Conservation (phyloP, 2,797 vertebrate genomes). For the Semaprochilodus insignis region DNA sequence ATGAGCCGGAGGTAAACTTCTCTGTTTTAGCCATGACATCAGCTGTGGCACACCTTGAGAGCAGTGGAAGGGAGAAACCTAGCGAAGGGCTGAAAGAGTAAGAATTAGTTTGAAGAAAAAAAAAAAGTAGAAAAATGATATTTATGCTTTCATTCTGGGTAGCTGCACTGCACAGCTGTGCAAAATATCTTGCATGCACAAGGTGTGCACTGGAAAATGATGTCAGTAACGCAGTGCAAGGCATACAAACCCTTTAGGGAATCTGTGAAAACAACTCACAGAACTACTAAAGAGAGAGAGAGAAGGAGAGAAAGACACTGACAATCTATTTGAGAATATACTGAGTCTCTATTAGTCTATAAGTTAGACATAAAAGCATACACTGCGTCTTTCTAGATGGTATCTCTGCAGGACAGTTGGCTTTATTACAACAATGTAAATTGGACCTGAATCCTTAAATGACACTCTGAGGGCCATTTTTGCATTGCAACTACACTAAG, state of each 20-base stretch:
- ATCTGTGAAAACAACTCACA: slow-evolving; percentile 30
- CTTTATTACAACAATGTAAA: slow-evolving; percentile 44
- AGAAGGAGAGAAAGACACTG: not conserved
- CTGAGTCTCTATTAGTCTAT: not conserved
- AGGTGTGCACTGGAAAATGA: slow-evolving; percentile 15
- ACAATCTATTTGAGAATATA: not conserved
- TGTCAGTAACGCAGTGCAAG: slow-evolving; percentile 26
- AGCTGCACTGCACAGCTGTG: slow-evolving; percentile 19
- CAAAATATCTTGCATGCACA: slow-evolving; percentile 3
- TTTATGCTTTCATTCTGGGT: slow-evolving; percentile 7
- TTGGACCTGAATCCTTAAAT: slow-evolving; percentile 40
- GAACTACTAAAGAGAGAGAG: not conserved
- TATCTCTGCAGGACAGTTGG: slow-evolving; percentile 41
- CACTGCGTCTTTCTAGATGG: slow-evolving; percentile 34
- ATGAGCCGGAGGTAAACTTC: slow-evolving; percentile 31
- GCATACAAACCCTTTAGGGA: not conserved
- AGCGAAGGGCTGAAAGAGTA: not conserved
- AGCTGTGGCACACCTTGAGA: slow-evolving; percentile 15
- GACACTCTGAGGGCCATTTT: slow-evolving; percentile 36
- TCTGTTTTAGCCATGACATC: slow-evolving; percentile 30
- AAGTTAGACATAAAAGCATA: not conserved
- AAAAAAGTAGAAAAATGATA: slow-evolving; percentile 13
- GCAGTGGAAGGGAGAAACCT: not conserved
- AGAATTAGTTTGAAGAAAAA: not conserved
- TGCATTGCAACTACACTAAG: not conserved